phyloP scores from a whole-genome alignment of 2,113 vertebrate species.

The Pseudolaguvia tuberculata region DNA sequence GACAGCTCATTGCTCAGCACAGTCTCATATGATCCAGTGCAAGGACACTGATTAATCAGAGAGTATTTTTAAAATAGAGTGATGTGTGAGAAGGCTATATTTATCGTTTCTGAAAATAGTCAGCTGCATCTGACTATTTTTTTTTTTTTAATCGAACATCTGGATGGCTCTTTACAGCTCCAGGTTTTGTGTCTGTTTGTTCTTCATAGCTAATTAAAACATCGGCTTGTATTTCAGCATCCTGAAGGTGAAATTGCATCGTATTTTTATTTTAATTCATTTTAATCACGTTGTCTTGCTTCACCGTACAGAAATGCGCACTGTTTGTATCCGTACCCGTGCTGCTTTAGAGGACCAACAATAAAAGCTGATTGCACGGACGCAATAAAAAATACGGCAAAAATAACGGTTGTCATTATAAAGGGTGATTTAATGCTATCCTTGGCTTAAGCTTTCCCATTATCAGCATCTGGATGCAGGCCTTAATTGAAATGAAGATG shows the following conservation, averaged over 20 bases:
- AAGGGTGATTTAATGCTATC: conserved; percentile 43
- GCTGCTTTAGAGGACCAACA: not conserved
- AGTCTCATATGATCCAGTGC: conserved; percentile 7
- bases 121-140: not conserved
- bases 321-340: not conserved
- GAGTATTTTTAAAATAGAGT: conserved; percentile 21
- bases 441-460: conserved; percentile 45
- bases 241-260: conserved; percentile 17
- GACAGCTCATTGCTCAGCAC: conserved; percentile 7
- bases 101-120: conserved; percentile 8
- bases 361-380: conserved; percentile 31
- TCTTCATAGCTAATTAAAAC: not conserved
- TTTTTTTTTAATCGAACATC: not conserved
- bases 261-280: conserved; percentile 26
- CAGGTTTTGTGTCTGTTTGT: not conserved
- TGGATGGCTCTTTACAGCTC: not conserved
- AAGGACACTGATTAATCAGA: conserved; percentile 24
- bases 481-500: conserved; percentile 31
- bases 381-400: conserved; percentile 35
- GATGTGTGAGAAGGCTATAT: conserved; percentile 3
- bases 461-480: conserved; percentile 36
- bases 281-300: conserved; percentile 26
- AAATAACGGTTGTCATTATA: conserved; percentile 44
- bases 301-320: conserved; percentile 33
- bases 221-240: not conserved